Conservation (phyloP, 2,888 invertebrate species). For the Lycaena phlaeas region DNA sequence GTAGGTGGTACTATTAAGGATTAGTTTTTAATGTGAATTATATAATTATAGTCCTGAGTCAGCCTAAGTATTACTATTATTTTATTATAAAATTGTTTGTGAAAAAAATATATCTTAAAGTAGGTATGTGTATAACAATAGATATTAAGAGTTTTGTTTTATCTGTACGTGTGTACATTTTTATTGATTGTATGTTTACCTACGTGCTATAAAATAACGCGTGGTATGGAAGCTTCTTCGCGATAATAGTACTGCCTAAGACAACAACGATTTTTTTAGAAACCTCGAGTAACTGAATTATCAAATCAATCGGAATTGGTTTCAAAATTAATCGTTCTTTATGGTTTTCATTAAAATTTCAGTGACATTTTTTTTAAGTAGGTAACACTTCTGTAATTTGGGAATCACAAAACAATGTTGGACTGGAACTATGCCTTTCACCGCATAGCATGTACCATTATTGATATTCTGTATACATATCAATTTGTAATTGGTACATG, state of each 20-base stretch:
- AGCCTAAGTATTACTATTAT: constrained; percentile 53
- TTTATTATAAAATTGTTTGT: constrained; percentile 17
- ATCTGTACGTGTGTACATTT: constrained; percentile 4
- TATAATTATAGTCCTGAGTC: constrained; percentile 41
- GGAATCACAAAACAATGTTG: neutral
- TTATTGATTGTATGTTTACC: neutral
- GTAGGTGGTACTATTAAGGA: too few species aligned
- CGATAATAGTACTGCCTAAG: neutral
- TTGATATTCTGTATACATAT: too few species aligned
- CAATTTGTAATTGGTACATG: too few species aligned
- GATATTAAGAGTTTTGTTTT: neutral
- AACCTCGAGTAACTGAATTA: neutral
- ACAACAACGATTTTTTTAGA: neutral
- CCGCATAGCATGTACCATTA: too few species aligned
- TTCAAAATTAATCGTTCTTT: neutral
- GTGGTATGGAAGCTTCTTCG: too few species aligned
- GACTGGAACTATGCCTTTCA: too few species aligned
- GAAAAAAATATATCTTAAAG: constrained; percentile 2
- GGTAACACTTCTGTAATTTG: neutral
- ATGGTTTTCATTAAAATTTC: neutral
- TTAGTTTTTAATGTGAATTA: constrained; percentile 40
- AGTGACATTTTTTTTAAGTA: neutral
- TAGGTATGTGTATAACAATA: constrained; percentile 7
- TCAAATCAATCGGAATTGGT: neutral
- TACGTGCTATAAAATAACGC: too few species aligned